A percentile compares a stretch with the other conserved stretches of the same genome.
Evolutionary conservation across 2,113 vertebrate genomes (phyloP).

Genomic region (Nerophis ophidion): DNA sequence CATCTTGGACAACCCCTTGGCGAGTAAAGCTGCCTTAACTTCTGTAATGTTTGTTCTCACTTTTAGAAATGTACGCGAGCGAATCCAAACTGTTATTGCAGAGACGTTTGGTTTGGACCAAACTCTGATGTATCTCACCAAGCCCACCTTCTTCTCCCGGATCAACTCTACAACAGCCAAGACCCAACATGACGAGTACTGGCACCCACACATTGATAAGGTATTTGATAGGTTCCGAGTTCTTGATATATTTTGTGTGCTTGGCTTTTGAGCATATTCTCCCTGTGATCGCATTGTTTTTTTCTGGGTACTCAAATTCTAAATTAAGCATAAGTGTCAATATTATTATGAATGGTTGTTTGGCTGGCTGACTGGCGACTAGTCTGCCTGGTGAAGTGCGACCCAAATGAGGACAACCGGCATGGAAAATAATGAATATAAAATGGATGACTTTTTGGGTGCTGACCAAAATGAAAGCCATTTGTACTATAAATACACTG

Average conservation of each 20-base stretch:
- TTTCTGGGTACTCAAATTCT: too few species aligned
- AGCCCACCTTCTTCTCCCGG: conserved; percentile 96
- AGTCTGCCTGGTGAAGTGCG: too few species aligned
- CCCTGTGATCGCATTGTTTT: too few species aligned
- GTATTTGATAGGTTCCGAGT: conserved; percentile 47
- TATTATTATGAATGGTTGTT: too few species aligned
- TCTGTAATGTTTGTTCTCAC: not conserved
- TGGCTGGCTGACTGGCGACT: too few species aligned
- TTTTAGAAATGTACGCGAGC: conserved; percentile 74
- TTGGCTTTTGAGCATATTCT: too few species aligned
- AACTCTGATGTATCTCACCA: conserved; percentile 82
- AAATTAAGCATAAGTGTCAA: too few species aligned
- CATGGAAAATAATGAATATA: not conserved
- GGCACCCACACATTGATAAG: conserved; percentile 96
- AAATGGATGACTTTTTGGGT: not conserved
- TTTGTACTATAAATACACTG: not conserved
- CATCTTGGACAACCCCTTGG: not conserved
- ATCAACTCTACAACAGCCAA: conserved; percentile 86
- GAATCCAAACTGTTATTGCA: conserved; percentile 81
- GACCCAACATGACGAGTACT: conserved; percentile 91
- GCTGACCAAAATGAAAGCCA: not conserved
- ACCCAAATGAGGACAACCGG: too few species aligned
- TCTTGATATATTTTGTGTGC: not conserved
- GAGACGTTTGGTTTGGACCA: conserved; percentile 77
- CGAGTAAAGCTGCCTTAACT: not conserved